Percentiles rank a stretch among this genome's conserved stretches.
These are phyloP conservation scores for Staurois parvus DNA, from an alignment of 2,797 vertebrate species.

Conservation along the genomic window DNA sequence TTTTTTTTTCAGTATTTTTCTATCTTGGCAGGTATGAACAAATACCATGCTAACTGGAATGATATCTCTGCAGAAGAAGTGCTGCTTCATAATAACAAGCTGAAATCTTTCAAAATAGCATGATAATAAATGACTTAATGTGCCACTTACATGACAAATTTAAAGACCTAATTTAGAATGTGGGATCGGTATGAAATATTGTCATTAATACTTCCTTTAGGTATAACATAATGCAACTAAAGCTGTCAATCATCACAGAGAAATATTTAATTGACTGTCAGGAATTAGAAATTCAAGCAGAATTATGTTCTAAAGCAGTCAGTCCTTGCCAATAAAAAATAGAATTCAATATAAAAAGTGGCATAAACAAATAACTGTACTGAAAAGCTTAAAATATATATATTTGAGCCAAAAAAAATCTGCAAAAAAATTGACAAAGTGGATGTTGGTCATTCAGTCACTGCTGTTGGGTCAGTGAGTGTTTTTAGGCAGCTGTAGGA, in stretches of 20 bases:
- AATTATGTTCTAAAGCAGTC: neutral
- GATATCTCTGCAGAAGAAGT: neutral
- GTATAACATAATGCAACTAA: constrained; percentile 15
- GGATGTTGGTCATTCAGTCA: too few relatives aligned
- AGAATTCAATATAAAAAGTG: too few relatives aligned
- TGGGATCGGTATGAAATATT: constrained; percentile 3
- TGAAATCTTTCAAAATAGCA: neutral
- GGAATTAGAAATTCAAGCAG: neutral
- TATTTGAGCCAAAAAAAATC: too few relatives aligned
- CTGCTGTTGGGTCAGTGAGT: too few relatives aligned
- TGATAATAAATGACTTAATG: neutral
- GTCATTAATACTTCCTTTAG: constrained; percentile 12
- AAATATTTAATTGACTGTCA: constrained; percentile 8
- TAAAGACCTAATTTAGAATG: constrained; percentile 6
- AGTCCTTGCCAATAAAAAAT: too few relatives aligned
- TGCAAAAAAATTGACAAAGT: too few relatives aligned
- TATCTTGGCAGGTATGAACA: neutral
- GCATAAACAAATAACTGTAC: neutral
- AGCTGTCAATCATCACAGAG: constrained; percentile 8
- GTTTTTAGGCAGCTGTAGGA: too few relatives aligned
- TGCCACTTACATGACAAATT: constrained; percentile 3
- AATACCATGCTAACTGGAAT: constrained; percentile 10
- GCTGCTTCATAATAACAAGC: constrained; percentile 27
- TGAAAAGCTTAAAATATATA: neutral
- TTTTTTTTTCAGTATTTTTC: neutral